Percentiles rank a stretch among this genome's conserved stretches.
Evolutionary conservation across 2,113 vertebrate species (phyloP).

Genomic region (Girardinichthys multiradiatus): DNA sequence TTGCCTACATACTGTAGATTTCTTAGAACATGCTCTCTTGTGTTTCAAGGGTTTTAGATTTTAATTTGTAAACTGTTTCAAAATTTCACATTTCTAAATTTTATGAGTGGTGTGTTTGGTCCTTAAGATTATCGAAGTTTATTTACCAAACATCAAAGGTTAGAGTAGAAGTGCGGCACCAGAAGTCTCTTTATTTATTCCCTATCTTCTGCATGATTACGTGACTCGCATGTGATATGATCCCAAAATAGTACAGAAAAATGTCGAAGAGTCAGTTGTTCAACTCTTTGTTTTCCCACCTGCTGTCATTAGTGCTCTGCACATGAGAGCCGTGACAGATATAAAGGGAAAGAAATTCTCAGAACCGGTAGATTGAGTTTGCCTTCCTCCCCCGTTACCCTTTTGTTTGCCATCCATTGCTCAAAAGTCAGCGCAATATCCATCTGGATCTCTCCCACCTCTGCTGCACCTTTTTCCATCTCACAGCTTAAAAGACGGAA

Average conservation of each 20-base stretch:
- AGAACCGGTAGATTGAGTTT: conserved; percentile 74
- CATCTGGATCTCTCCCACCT: conserved; percentile 62
- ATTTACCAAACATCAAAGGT: not conserved
- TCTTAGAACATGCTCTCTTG: too few species aligned
- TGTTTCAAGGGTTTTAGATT: not conserved
- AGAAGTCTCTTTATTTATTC: not conserved
- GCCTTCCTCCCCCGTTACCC: conserved; percentile 62
- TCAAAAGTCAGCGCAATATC: conserved; percentile 74
- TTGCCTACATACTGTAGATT: too few species aligned
- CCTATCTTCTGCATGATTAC: conserved; percentile 4
- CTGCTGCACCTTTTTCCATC: conserved; percentile 57
- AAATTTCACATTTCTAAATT: too few species aligned
- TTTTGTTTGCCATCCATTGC: conserved; percentile 76
- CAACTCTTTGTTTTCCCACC: conserved; percentile 49
- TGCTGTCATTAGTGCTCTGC: conserved; percentile 48
- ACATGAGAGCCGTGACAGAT: conserved; percentile 52
- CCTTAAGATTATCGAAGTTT: too few species aligned
- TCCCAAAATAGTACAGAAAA: conserved; percentile 36
- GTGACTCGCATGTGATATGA: conserved; percentile 37
- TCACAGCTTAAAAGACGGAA: conserved; percentile 77
- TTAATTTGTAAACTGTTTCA: not conserved
- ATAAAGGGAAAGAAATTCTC: conserved; percentile 7
- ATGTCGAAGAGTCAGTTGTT: conserved; percentile 34
- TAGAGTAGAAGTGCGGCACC: not conserved
- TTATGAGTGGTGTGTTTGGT: too few species aligned